Base-by-base conservation (phyloP, 2,113 vertebrate species). In the Rattus rattus region DNA sequence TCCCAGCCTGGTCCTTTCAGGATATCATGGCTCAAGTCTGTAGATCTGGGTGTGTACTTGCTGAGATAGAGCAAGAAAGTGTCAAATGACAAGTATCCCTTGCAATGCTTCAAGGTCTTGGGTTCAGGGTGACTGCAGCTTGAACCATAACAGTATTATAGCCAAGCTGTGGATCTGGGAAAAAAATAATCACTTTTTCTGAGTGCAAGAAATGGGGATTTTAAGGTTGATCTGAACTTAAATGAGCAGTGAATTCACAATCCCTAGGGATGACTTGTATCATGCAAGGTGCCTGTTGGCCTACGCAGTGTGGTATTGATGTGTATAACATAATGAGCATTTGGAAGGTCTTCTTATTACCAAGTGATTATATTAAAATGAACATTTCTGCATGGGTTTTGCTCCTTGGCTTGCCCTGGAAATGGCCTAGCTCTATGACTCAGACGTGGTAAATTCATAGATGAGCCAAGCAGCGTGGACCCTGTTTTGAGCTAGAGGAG, bases 341-440 rank as follows among this genome's bases (percentile, higher is more conserved):
- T 95, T 80, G 20, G 36, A 90, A 95, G 77, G 14, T 92, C 43
- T 86, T 86, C 28, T 90, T 39, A 6, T n/a, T 59, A 75, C 22
- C 81, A 56, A 54, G 36, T 61, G 4, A 63, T 13, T 43, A 36
- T 33, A 56, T 75, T 2, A 96, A 43, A 94, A 43, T 0, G 4
- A 92, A 56, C 10, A 73, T 12, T 90, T 90, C 47, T 65, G 47
- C 36, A 22, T 39, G 39, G 54, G 39, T 36, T 20, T 73, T 54
- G 2, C 14, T 33, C 26, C 17, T 75, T 39, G 9, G 4, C 77
- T 12, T 4, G 54, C 63, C 79, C 83, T 70, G 54, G 13, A 47
- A 88, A 91, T 63, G 11, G 33, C 4, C 6, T 13, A 49, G 17
- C n/a, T 81, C 13, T 13, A 33, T 36, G 43, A 84, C 49, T 33